A percentile compares a stretch with the other conserved stretches of the same genome.
phyloP scores from a whole-genome alignment of 2,113 vertebrate species.

The Pantherophis guttatus region DNA sequence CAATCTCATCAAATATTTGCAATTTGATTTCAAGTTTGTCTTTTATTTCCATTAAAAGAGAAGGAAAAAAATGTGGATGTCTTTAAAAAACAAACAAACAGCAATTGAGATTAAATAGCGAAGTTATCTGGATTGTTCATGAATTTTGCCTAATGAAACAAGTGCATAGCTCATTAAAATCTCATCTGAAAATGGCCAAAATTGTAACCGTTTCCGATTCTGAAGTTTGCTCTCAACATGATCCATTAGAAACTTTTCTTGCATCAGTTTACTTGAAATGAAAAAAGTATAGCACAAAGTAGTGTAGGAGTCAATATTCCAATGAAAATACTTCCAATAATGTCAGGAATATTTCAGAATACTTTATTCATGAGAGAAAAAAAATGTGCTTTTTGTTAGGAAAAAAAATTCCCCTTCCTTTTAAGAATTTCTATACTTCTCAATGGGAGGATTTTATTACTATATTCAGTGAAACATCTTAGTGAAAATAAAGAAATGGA shows the following conservation, averaged over 20 bases:
- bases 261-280: neutral
- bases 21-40: neutral
- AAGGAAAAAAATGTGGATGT: neutral
- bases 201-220: neutral
- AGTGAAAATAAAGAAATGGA: neutral
- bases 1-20: neutral
- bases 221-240: neutral
- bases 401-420: neutral
- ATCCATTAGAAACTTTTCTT: neutral
- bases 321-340: neutral
- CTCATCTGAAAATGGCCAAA: neutral
- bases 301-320: neutral
- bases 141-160: neutral
- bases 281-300: neutral
- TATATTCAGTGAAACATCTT: neutral
- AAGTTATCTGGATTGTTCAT: neutral
- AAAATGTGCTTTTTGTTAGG: neutral
- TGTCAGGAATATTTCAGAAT: neutral
- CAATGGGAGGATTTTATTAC: neutral
- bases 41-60: neutral
- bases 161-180: neutral
- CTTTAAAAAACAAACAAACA: neutral
- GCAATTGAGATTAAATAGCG: neutral
- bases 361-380: neutral
- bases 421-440: neutral